Evolutionary conservation across 2,888 invertebrate species (phyloP), one percentile per base, ranked within the genome.

Genomic region (Netelia fuscicornis): DNA sequence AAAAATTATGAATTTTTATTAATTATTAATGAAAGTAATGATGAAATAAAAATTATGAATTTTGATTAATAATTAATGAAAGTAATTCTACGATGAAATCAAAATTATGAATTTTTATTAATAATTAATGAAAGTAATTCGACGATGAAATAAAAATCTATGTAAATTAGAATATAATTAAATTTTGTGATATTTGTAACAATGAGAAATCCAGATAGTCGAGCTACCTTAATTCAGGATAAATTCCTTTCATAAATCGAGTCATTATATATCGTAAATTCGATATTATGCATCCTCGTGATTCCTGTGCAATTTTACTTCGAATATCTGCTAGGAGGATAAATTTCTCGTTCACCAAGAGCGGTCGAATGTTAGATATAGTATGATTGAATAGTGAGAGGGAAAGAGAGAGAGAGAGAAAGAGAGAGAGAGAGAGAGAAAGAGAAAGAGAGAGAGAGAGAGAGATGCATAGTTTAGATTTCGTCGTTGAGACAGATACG

Each of bases 381-480:
- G 11, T 0, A 8, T 48, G 48, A 30, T 13, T 20, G 20, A 17
- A 75, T 13, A 75, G 62, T 17, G 37, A 56, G 54, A 75, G 25
- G 42, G 64, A 64, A 60, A 64, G 75, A 62, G 64, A 64, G 64
- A 72, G 25, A 72, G 52, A 58, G 58, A 56, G 54, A 75, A n/a
- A 64, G 64, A 64, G 75, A 64, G 75, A 62, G 48, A 64, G 64
- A 72, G 25, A 72, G 11, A 48, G 48, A 48, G 48, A 48, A 2
- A 72, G 11, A 48, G 48, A 48, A 13, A 48, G 10, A 48, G 11
- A 11, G 48, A 13, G 52, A 58, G 11, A 65, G 44, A 62, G 62
- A 17, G 44, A 78, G 52, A 78, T 68, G 83, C 67, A 74, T 68
- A 72, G 72, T 77, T 78, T 74, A 74, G 83, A 78, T 83, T 83